Evolutionary conservation across 2,797 vertebrate species (phyloP), one percentile per base, ranked within the genome.

Genomic region (Spea hammondii): DNA sequence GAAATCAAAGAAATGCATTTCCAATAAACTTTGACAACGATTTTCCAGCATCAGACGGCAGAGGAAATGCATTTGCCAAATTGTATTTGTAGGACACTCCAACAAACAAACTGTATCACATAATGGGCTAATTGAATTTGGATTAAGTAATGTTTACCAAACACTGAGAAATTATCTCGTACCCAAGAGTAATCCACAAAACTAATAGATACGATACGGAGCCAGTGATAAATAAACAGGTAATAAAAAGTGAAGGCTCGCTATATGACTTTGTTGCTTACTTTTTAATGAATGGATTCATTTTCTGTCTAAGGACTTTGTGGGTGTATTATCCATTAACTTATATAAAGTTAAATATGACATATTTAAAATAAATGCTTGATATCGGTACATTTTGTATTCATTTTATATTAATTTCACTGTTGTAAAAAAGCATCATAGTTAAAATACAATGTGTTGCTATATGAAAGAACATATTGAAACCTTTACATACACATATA

Each of bases 1-100:
- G 85, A 89, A 89, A 92, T 91, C 89, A 89, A 91, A 92, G 88
- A 91, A 90, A 89, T 86, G 78, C 83, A 65, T 91, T 87, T 86
- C 79, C 87, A 84, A 87, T 89, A 83, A 88, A 84, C 82, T 87
- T 87, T 89, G 85, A 87, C 84, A 86, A 82, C 76, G 82, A 82
- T 86, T 88, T 86, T 60, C 78, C 83, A 85, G 83, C 83, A 79
- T 79, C 84, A 83, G 78, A 75, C 82, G 85, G 84, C 82, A 70
- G 44, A 45, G 48, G 14, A 14, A 57, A 71, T 70, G 53, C 45
- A 75, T 70, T 70, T 70, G 32, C 65, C 65, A 46, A 74, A 57
- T 84, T 83, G 76, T 65, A 49, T 51, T 80, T 60, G 5, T 67
- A 62, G 47, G 32, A 69, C 10, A 62, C 8, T 8, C 66, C 17